These are phyloP conservation scores for Gymnoscopelus microlampas DNA, from an alignment of 2,797 vertebrate species.

Conservation along the genomic window DNA sequence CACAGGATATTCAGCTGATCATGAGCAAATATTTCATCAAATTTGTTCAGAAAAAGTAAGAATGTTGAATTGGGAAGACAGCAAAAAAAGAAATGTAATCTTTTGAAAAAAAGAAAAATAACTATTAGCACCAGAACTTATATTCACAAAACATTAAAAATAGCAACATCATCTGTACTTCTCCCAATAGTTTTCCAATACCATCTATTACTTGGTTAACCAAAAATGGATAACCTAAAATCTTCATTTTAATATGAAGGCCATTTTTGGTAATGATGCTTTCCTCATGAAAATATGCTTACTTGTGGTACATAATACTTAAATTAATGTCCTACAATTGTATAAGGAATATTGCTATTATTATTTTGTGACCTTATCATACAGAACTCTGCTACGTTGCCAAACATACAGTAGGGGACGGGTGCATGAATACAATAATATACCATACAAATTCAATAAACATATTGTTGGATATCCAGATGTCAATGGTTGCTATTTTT, in stretches of 20 bases:
- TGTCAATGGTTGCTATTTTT: constrained; percentile 26
- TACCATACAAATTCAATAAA: constrained; percentile 68
- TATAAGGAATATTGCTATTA: constrained; percentile 65
- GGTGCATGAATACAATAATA: constrained; percentile 64
- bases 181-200: no score
- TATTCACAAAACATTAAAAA: not conserved
- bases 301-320: constrained; percentile 82
- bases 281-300: constrained; percentile 62
- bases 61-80: constrained; percentile 16
- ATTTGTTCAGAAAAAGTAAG: constrained; percentile 3
- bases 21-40: not conserved
- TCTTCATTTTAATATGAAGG: constrained; percentile 35
- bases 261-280: constrained; percentile 51
- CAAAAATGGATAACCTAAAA: not conserved
- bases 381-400: constrained; percentile 35
- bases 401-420: constrained; percentile 26
- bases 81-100: not conserved
- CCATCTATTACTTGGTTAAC: no score
- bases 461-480: constrained; percentile 50
- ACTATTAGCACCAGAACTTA: constrained; percentile 5
- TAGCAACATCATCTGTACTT: no score
- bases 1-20: constrained; percentile 12
- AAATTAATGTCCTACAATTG: constrained; percentile 77
- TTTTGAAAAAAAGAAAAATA: constrained; percentile 16
- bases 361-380: constrained; percentile 57